Evolutionary conservation across 2,797 vertebrate genomes (phyloP).

Genomic region (Spinibarbus caldwelli): DNA sequence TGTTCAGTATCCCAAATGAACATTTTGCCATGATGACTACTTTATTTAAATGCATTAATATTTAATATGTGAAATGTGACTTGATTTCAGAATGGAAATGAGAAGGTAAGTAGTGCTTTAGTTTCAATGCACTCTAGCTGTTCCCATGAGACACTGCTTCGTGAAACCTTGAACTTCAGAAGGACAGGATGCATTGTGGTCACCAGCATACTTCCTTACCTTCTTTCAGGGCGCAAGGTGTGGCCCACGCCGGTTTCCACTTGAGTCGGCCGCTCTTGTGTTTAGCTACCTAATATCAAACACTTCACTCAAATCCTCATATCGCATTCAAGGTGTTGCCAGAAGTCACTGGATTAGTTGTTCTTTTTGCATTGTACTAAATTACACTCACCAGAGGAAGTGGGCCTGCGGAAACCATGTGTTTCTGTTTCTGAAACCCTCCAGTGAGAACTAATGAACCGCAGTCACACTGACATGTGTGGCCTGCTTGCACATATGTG

Average conservation of each 20-base stretch:
- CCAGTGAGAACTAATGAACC: conserved; percentile 34
- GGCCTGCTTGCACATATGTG: conserved; percentile 6
- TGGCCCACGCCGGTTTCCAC: conserved; percentile 52
- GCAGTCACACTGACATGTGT: neutral
- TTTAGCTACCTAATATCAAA: neutral
- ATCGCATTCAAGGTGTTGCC: neutral
- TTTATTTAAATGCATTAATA: neutral
- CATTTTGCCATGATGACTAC: neutral
- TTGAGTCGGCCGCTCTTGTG: neutral
- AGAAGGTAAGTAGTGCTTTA: neutral
- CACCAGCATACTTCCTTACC: conserved; percentile 50
- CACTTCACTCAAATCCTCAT: neutral
- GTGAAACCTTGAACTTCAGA: conserved; percentile 28
- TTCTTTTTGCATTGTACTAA: neutral
- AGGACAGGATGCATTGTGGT: conserved; percentile 54
- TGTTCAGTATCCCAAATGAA: neutral
- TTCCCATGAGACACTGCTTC: conserved; percentile 3
- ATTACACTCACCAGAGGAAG: neutral
- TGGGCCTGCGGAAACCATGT: neutral
- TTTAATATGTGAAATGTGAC: neutral
- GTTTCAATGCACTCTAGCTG: neutral
- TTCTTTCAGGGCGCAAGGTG: conserved; percentile 33
- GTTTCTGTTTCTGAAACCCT: conserved; percentile 20
- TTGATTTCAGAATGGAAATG: neutral
- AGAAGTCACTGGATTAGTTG: neutral